These are phyloP conservation scores for Lagenorhynchus albirostris DNA, from an alignment of 2,113 vertebrate genomes.

Conservation along the genomic window DNA sequence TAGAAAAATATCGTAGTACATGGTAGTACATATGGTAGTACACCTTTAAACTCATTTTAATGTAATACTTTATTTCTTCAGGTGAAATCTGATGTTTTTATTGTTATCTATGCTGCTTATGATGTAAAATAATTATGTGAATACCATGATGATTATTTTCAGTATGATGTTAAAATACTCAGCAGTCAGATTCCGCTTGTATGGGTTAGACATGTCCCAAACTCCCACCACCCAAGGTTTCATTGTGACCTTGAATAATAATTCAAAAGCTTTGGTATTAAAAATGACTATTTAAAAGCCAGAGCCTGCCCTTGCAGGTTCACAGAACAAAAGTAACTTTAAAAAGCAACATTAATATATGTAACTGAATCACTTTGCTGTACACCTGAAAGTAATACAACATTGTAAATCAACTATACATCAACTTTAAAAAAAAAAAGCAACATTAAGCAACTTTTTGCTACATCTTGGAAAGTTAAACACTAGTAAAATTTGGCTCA, in stretches of 20 bases:
- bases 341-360: background rate
- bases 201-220: background rate
- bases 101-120: background rate
- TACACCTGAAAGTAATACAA: background rate
- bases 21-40: background rate
- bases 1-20: background rate
- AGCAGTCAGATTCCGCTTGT: background rate
- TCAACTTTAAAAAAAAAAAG: background rate
- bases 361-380: background rate
- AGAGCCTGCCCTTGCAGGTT: background rate
- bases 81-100: background rate
- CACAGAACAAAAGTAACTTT: background rate
- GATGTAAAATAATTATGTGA: background rate
- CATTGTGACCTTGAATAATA: background rate
- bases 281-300: background rate
- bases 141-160: background rate
- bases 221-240: background rate
- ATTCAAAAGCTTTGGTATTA: background rate
- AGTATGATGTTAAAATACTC: background rate
- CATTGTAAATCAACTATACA: background rate
- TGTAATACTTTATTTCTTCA: constrained; percentile 41
- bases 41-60: background rate
- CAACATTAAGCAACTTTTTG: background rate
- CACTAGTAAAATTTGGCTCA: background rate
- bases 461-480: background rate